Conservation (phyloP, 2,797 vertebrate genomes). For the Arremon aurantiirostris region DNA sequence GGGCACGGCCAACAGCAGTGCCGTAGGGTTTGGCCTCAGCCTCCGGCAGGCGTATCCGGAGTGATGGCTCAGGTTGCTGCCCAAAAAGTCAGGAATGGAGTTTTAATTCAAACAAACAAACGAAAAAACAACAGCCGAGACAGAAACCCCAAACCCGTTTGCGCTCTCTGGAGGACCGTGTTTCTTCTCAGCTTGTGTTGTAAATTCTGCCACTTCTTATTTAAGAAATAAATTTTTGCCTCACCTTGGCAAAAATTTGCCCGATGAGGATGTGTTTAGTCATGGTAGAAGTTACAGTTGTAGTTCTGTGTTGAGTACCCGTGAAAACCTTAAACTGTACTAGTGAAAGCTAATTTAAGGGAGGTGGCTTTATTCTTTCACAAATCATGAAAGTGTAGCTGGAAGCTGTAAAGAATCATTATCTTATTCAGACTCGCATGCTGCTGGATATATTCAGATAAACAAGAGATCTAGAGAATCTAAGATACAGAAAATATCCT, state of each 20-base stretch:
- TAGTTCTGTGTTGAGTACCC: background rate
- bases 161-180: accelerated
- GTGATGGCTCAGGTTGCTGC: accelerated
- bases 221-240: too few relatives aligned
- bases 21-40: accelerated
- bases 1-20: background rate
- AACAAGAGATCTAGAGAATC: background rate
- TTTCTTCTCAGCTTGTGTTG: background rate
- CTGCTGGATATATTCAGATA: background rate
- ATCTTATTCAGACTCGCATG: accelerated
- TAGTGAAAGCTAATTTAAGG: background rate
- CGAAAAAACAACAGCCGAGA: accelerated
- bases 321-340: background rate
- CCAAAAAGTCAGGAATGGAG: background rate
- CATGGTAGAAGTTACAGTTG: background rate
- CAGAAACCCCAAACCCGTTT: background rate
- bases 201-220: background rate
- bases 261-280: background rate
- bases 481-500: background rate
- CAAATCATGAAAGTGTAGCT: background rate
- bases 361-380: background rate
- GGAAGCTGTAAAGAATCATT: background rate
- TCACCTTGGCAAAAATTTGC: too few relatives aligned
- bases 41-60: accelerated
- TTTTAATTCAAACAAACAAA: background rate